Base-by-base conservation (phyloP, 2,797 vertebrate species). In the Malurus leucopterus region DNA sequence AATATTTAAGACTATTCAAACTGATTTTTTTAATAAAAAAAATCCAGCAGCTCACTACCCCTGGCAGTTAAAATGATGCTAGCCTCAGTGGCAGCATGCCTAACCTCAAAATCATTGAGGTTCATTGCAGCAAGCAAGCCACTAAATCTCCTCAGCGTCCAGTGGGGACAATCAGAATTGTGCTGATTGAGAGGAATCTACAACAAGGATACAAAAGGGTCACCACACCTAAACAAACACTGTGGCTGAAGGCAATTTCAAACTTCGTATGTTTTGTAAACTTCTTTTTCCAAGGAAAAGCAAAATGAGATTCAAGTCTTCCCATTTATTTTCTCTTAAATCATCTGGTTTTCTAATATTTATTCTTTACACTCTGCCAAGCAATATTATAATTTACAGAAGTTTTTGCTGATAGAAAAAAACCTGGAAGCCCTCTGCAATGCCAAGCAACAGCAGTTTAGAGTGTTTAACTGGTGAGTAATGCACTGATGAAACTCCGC, bases 401-500 rank as follows among this genome's bases (percentile, higher is more conserved):
- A 74, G 49, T 70, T 81, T 93, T 81, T 86, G 41, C 84, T 84
- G 91, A 89, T 83, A 89, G 74, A 86, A 88, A 84, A 96, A 96
- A 96, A 94, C 65, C 87, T 96, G 96, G 93, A 95, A 96, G 94
- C 89, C 92, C 85, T 95, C 78, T 93, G 59, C 74, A 94, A 88
- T 96, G 96, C 94, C 95, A 97, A 93, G 91, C 11, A 2, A 89
- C 89, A 94, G 84, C 95, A 95, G 85, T 95, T 96, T 92, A 95
- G 83, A 95, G 93, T 96, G 92, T 85, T 96, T 93, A 91, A 92
- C 92, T 96, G 89, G 93, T 97, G 96, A 96, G 95, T 96, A 95
- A 92, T 83, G 91, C 88, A 94, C 63, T 96, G 96, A 96, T 93
- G 92, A 93, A 97, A 96, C 93, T 93, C 89, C 80, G 29, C 95